These are phyloP conservation scores for Micronycteris hirsuta DNA, from an alignment of 2,113 vertebrate genomes.

Conservation along the genomic window DNA sequence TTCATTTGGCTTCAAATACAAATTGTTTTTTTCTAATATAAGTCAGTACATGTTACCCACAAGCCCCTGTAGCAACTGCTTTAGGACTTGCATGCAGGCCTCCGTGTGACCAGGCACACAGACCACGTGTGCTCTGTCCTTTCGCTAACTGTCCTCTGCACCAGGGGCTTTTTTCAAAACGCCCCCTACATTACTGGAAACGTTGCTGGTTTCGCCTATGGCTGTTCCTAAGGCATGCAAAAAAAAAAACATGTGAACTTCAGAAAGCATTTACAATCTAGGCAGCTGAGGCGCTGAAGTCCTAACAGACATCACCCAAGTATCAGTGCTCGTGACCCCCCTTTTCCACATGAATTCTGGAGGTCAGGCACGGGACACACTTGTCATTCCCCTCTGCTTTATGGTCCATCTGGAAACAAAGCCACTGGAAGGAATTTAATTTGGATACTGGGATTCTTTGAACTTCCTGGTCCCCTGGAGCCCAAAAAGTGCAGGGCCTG, in stretches of 20 bases:
- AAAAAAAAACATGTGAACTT: conserved; percentile 54
- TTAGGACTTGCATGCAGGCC: conserved; percentile 75
- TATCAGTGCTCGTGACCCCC: neutral
- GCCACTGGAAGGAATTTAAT: conserved; percentile 26
- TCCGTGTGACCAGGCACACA: conserved; percentile 80
- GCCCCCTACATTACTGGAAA: conserved; percentile 67
- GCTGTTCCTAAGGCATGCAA: conserved; percentile 81
- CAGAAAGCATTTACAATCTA: conserved; percentile 54
- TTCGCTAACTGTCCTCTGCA: conserved; percentile 61
- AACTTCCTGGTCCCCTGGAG: conserved; percentile 16
- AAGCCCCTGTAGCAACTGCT: conserved; percentile 51
- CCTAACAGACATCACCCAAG: neutral
- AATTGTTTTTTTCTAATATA: neutral
- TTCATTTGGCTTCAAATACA: neutral
- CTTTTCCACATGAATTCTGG: neutral
- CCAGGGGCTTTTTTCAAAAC: conserved; percentile 58
- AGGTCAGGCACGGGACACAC: neutral
- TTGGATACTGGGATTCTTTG: conserved; percentile 14
- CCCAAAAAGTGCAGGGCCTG: neutral
- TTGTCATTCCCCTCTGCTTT: conserved; percentile 18
- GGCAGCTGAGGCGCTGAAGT: conserved; percentile 22
- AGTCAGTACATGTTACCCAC: neutral
- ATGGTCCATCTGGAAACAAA: neutral
- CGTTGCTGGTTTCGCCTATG: conserved; percentile 72
- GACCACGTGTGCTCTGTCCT: conserved; percentile 70